Evolutionary conservation across 2,797 vertebrate genomes (phyloP).

Genomic region (Gymnodraco acuticeps): DNA sequence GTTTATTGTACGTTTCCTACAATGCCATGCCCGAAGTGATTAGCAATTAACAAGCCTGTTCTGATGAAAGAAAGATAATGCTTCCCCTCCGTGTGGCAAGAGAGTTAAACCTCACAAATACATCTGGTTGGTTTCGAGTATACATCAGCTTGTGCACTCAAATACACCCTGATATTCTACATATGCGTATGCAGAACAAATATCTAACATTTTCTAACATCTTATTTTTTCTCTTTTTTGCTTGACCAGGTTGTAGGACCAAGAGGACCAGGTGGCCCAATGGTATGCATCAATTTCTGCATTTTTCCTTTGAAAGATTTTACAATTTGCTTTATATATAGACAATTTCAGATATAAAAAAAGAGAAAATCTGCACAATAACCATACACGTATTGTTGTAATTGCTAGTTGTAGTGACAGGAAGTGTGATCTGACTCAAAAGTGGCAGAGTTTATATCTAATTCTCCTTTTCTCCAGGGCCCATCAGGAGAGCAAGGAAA

Average conservation of each 20-base stretch:
- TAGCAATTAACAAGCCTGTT: slow-evolving; percentile 60
- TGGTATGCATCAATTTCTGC: slow-evolving; percentile 79
- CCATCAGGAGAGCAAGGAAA: slow-evolving; percentile 93
- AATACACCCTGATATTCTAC: no score
- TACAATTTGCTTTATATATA: neutral
- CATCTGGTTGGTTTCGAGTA: slow-evolving; percentile 24
- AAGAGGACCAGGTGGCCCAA: slow-evolving; percentile 92
- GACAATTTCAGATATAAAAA: neutral
- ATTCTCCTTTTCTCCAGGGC: slow-evolving; percentile 82
- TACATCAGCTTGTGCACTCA: no score
- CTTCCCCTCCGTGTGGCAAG: slow-evolving; percentile 5
- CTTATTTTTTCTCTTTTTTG: neutral
- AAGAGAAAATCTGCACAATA: neutral
- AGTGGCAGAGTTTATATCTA: slow-evolving; percentile 42
- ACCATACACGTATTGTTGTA: slow-evolving; percentile 10
- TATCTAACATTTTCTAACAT: neutral
- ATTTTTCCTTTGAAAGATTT: slow-evolving; percentile 15
- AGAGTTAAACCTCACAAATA: slow-evolving; percentile 27
- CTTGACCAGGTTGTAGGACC: slow-evolving; percentile 90
- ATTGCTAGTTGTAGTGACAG: slow-evolving; percentile 16
- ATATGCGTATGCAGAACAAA: neutral
- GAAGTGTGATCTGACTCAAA: slow-evolving; percentile 32
- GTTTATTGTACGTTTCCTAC: slow-evolving; percentile 75
- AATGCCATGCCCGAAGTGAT: slow-evolving; percentile 63
- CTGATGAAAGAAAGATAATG: slow-evolving; percentile 48